Evolutionary conservation across 2,888 invertebrate genomes (phyloP).

Genomic region (Trachelus stipa): DNA sequence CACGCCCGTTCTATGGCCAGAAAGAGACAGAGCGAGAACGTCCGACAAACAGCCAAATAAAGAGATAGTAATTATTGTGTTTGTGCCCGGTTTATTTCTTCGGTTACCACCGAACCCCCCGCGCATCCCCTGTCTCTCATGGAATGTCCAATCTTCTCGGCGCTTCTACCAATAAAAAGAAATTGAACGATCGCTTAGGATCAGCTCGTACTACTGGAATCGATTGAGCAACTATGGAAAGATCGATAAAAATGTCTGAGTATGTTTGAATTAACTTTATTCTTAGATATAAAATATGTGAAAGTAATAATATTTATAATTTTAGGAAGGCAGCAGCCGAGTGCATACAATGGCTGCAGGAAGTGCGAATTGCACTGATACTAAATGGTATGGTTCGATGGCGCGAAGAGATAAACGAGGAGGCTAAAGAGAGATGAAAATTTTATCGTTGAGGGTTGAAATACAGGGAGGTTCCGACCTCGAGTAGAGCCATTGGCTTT

Average conservation of each 20-base stretch:
- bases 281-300: not conserved
- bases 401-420: conserved; percentile 13
- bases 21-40: conserved; percentile 25
- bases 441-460: not conserved
- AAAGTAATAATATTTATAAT: not conserved
- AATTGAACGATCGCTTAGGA: not conserved
- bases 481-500: conserved; percentile 49
- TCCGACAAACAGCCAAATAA: conserved; percentile 62
- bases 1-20: conserved; percentile 28
- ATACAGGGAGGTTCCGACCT: conserved; percentile 43
- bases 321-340: not conserved
- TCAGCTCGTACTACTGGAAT: not conserved
- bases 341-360: not conserved
- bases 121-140: not conserved
- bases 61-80: conserved; percentile 65
- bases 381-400: not conserved
- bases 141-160: not conserved
- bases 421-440: conserved; percentile 2
- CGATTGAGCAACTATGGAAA: not conserved
- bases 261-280: not conserved
- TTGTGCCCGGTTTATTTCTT: conserved; percentile 60
- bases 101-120: conserved; percentile 16
- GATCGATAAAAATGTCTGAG: not conserved
- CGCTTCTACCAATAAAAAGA: not conserved
- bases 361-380: not conserved